Evolutionary conservation across 2,113 vertebrate genomes (phyloP), one percentile per base, ranked within the genome.

Genomic region (Lasiurus borealis): DNA sequence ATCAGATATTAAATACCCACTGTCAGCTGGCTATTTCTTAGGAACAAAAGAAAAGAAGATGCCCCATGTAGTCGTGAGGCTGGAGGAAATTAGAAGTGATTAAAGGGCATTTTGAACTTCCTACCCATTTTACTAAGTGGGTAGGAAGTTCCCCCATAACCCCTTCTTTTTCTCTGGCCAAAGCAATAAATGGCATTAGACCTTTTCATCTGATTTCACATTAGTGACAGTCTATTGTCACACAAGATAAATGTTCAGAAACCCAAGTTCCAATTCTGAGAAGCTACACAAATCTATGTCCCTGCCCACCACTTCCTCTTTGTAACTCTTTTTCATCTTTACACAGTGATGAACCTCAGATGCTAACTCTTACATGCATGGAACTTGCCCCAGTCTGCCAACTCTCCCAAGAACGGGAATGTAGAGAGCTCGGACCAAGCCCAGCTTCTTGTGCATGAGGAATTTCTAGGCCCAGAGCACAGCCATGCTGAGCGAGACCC

Each of bases 281-380:
- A 73, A 90, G 68, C 59, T 23, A 14, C 46, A 52, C 40, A 57
- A 72, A 50, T 14, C 46, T 19, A 25, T 0, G 3, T 29, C 10
- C 2, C 80, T 71, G 16, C 10, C 14, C 52, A 19, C 36, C 16
- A 16, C 7, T 2, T 36, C 23, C 16, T 76, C 44, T 50, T 2
- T 0, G 25, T 31, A 12, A 9, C n/a, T 10, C 5, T 31, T 54
- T 23, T 62, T 27, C 34, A 18, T 44, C 27, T 10, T 18, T 46
- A 66, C 34, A 2, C 25, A 3, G 23, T 1, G 46, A 1, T 10
- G 71, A 68, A 34, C 14, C 25, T 62, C 72, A 14, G 19, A 68
- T 6, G 29, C 34, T 0, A 3, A 1, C 15, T 9, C 4, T 11
- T 13, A 36, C 15, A 6, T 7, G 25, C 2, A 0, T 8, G 50